phyloP scores from a whole-genome alignment of 2,113 vertebrate genomes.

The Nothobranchius kuhntae region DNA sequence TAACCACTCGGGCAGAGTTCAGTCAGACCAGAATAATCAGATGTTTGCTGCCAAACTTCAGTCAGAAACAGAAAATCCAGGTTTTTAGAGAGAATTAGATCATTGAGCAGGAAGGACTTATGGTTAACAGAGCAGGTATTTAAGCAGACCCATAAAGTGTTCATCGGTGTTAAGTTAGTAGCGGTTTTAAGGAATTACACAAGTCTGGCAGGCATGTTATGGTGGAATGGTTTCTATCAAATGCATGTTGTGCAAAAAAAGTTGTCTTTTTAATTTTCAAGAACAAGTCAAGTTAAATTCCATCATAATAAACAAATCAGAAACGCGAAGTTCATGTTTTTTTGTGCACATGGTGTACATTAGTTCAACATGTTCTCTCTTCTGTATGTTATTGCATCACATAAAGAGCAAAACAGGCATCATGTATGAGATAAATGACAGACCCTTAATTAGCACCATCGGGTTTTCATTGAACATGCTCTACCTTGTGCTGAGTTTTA shows the following conservation, averaged over 20 bases:
- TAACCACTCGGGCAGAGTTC: no score
- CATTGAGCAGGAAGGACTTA: no score
- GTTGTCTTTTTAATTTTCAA: slow-evolving; percentile 7
- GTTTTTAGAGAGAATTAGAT: no score
- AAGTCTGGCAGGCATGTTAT: neutral
- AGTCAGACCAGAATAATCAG: no score
- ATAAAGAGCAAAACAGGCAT: neutral
- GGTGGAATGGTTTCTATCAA: slow-evolving; percentile 10
- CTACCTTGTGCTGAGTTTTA: neutral
- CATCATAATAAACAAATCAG: slow-evolving; percentile 10
- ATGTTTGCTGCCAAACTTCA: no score
- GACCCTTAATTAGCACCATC: slow-evolving; percentile 1
- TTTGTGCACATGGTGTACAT: slow-evolving; percentile 30
- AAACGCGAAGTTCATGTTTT: slow-evolving; percentile 6
- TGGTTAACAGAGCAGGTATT: no score
- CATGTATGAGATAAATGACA: slow-evolving; percentile 9
- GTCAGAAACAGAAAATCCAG: no score
- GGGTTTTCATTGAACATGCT: neutral
- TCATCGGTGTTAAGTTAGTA: neutral
- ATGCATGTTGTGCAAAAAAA: neutral
- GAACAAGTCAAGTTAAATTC: neutral
- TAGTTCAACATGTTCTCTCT: neutral
- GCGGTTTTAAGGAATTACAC: neutral
- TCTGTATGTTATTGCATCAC: neutral
- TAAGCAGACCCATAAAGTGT: slow-evolving; percentile 2